Conservation (phyloP, 1,140 invertebrate genomes). For the Caenorhabditis inopinata region DNA sequence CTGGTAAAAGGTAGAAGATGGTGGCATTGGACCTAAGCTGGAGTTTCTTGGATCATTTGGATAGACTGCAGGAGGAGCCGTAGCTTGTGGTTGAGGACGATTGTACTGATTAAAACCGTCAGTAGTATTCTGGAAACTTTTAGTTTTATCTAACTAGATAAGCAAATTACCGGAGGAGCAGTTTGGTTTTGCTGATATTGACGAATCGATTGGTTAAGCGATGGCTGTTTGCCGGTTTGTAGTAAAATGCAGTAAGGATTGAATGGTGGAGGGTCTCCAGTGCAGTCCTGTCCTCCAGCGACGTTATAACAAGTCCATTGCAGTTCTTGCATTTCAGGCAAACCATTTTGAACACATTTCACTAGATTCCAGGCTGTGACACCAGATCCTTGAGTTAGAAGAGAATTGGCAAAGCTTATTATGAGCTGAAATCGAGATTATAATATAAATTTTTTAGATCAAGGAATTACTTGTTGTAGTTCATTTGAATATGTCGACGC, state of each 20-base stretch:
- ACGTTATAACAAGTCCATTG: constrained; percentile 13
- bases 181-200: background rate
- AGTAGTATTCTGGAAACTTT: background rate
- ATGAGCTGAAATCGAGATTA: background rate
- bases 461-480: background rate
- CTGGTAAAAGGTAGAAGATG: background rate
- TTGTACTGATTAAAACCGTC: background rate
- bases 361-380: background rate
- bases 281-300: background rate
- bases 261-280: background rate
- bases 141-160: background rate
- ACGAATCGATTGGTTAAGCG: background rate
- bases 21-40: background rate
- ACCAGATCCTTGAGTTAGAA: background rate
- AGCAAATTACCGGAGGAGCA: background rate
- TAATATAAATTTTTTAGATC: too few relatives aligned
- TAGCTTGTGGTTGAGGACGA: background rate
- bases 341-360: background rate
- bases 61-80: background rate
- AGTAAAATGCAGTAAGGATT: background rate
- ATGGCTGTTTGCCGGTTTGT: background rate
- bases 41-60: background rate
- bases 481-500: background rate
- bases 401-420: background rate
- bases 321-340: constrained; percentile 10